Percentiles rank a stretch among this genome's conserved stretches.
Conservation (phyloP, 2,113 vertebrate genomes). For the Merops nubicus region DNA sequence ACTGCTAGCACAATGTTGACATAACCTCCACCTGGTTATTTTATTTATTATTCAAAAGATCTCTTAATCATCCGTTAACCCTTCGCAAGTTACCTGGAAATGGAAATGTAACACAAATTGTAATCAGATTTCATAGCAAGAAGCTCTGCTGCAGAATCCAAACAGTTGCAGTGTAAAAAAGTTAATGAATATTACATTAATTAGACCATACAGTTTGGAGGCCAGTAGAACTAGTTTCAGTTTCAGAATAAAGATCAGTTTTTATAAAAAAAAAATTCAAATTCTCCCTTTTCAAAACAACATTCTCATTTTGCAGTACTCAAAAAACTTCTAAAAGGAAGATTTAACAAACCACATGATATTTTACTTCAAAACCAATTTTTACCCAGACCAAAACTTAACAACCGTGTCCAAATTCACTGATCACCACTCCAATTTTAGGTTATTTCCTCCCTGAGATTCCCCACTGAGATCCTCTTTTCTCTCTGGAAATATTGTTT, state of each 20-base stretch:
- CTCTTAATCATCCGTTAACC: not conserved
- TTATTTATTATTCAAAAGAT: not conserved
- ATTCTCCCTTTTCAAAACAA: not conserved
- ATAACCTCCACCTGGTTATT: not conserved
- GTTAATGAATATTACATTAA: not conserved
- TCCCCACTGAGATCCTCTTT: not conserved
- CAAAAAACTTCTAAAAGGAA: not conserved
- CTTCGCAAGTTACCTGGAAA: not conserved
- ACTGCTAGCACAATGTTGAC: not conserved
- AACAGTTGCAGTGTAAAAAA: not conserved
- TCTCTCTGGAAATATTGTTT: not conserved
- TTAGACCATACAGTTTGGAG: not conserved
- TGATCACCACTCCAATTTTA: accelerated
- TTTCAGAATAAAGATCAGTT: not conserved
- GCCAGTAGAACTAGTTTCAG: not conserved
- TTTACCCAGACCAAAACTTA: not conserved
- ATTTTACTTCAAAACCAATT: not conserved
- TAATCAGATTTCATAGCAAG: not conserved
- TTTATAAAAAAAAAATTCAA: not conserved
- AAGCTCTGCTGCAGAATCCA: not conserved
- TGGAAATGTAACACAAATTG: not conserved
- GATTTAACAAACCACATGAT: not conserved
- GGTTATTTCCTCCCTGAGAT: not conserved
- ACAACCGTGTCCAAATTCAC: not conserved
- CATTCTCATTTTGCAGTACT: not conserved